Evolutionary conservation across 2,113 vertebrate species (phyloP), one percentile per base, ranked within the genome.

Genomic region (Plecotus auritus): DNA sequence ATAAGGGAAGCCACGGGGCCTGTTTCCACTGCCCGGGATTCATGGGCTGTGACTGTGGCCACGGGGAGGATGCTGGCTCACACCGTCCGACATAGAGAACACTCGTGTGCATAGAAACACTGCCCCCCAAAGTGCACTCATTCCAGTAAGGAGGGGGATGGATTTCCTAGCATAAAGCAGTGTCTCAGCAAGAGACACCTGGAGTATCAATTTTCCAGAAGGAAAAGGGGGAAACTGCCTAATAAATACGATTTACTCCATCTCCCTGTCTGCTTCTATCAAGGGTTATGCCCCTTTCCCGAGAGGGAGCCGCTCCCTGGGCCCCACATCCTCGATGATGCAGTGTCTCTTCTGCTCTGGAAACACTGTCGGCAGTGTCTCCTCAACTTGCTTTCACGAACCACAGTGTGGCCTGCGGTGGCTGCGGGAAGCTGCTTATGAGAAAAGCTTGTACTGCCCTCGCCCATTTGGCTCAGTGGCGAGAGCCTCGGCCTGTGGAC

Each of bases 361-460:
- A 72, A 93, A 85, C 22, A 87, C 40, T 81, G 18, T 23, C 64
- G 73, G 47, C 23, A 4, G 73, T 64, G 66, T 22, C 80, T 9
- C 35, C 49, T 14, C 4, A 23, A 74, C 94, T 88, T 94, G 56
- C 70, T 87, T 92, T 73, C 76, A 54, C 42, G 72, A 89, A 85
- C 70, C 45, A 67, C 95, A 95, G 91, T 45, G 56, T 45, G 56
- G 88, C 69, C 82, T 70, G 42, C 42, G 82, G 88, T 54, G 93
- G 77, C 67, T 80, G 54, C 28, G 47, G 51, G 56, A 64, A 51
- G 85, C 23, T 54, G 82, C 93, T 90, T 84, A 91, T 96, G 91
- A 92, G 87, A 96, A 91, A 93, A 69, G 87, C 47, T 69, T 93
- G 64, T 85, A 49, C 70, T 76, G 18, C 86, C 88, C 23, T 4